Base-by-base conservation (phyloP, 2,797 vertebrate genomes). In the Ara ararauna region DNA sequence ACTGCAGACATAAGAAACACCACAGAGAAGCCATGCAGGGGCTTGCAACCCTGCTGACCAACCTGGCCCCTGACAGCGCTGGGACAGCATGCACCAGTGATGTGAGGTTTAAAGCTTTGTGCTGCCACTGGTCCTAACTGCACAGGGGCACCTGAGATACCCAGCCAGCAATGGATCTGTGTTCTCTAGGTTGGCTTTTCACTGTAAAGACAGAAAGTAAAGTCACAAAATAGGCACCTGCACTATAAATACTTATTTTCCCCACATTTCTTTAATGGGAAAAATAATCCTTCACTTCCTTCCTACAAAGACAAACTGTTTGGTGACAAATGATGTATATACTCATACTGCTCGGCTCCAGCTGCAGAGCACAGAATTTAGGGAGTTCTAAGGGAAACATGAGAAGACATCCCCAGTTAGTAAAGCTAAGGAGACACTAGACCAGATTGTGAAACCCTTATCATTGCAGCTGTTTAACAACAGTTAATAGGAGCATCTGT, bases 1-100 rank as follows among this genome's bases (percentile, higher is more conserved):
- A 34, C 36, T 44, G n/a, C 56, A 76, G 68, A 13, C 18, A 4
- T 0, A 11, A 10, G 44, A 82, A 87, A 73, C 24, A 29, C 18
- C 19, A 20, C 26, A 86, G 61, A 1, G 1, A 90, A 48, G 58
- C 0, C 2, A 18, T 60, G 30, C 10, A 6, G 0, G 32, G 42
- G 51, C 24, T 44, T 2, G 3, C 53, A 81, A 36, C 13, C 27
- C 48, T 73, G 38, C 27, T 87, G 47, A 71, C 1, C 19, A 6
- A 80, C 38, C 21, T 5, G 12, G 6, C 4, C 32, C 29, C 40
- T 60, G 71, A 12, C 22, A 38, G 48, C 48, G 20, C 44, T 58
- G 9, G 4, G 29, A 47, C 20, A 56, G 51, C 1, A 1, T 16
- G 20, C 6, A 7, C 32, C 34, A 26, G 20, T 71, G 30, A 24